These are phyloP conservation scores for Hydrocynus forskahlii DNA, from an alignment of 2,797 vertebrate species.

Conservation along the genomic window DNA sequence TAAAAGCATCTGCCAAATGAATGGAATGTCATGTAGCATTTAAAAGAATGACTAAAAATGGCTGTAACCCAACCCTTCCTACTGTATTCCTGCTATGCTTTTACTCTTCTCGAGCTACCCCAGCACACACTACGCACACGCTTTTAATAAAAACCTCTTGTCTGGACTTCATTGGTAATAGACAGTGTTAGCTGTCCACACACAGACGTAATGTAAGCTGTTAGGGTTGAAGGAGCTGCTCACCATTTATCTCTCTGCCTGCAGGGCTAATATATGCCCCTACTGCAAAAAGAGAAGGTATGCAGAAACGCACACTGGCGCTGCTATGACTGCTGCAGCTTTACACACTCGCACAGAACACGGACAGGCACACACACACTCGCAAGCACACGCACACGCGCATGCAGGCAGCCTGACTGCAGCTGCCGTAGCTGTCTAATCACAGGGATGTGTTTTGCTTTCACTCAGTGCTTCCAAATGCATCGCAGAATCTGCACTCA, in stretches of 20 bases:
- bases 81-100: neutral
- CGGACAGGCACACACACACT: neutral
- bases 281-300: constrained; percentile 66
- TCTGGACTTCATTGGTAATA: neutral
- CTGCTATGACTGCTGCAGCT: constrained; percentile 45
- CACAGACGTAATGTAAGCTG: constrained; percentile 10
- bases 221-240: constrained; percentile 35
- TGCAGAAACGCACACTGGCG: constrained; percentile 36
- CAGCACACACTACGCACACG: neutral
- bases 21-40: too few species aligned
- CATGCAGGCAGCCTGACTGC: constrained; percentile 1
- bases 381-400: too few species aligned
- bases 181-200: neutral
- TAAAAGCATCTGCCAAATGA: too few species aligned
- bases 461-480: constrained; percentile 2
- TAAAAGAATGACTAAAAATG: too few species aligned
- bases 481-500: neutral
- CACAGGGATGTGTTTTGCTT: constrained; percentile 22
- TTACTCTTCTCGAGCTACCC: neutral
- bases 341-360: constrained; percentile 4
- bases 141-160: neutral
- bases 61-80: neutral
- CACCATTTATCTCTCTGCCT: constrained; percentile 55
- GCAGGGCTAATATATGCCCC: constrained; percentile 63
- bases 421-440: constrained; percentile 27